phyloP scores from a whole-genome alignment of 2,113 vertebrate species.

The Eira barbara region DNA sequence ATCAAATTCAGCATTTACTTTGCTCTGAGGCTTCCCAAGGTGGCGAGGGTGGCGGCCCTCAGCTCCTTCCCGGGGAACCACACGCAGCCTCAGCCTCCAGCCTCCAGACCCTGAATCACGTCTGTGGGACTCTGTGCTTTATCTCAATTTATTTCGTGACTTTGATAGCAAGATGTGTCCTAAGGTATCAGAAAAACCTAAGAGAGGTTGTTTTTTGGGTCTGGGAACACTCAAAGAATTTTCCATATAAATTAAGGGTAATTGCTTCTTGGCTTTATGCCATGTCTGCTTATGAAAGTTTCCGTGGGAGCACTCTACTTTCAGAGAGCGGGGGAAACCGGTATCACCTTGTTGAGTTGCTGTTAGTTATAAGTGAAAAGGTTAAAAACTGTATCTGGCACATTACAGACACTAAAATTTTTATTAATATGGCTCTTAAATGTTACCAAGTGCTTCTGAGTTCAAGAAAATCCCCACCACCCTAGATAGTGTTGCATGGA shows the following conservation, averaged over 20 bases:
- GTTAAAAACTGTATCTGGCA: accelerated
- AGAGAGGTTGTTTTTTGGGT: neutral
- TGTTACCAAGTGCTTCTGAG: neutral
- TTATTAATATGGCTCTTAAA: neutral
- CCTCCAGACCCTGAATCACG: neutral
- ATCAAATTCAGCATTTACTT: neutral
- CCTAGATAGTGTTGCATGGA: accelerated
- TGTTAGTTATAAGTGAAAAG: accelerated
- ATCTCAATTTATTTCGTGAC: neutral
- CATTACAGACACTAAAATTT: neutral
- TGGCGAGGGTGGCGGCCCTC: accelerated
- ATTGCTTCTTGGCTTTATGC: neutral
- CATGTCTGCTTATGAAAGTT: neutral
- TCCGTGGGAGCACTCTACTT: neutral
- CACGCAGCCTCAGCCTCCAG: neutral
- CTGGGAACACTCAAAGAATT: neutral
- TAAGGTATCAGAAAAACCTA: neutral
- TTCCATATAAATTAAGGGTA: neutral
- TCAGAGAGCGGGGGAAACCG: neutral
- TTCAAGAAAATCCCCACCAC: no score
- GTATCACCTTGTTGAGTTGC: neutral
- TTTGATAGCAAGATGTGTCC: neutral
- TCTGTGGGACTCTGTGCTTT: neutral
- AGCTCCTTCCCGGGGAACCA: neutral
- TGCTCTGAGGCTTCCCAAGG: neutral